phyloP scores from a whole-genome alignment of 2,797 vertebrate genomes.

The Chaunax sp. region DNA sequence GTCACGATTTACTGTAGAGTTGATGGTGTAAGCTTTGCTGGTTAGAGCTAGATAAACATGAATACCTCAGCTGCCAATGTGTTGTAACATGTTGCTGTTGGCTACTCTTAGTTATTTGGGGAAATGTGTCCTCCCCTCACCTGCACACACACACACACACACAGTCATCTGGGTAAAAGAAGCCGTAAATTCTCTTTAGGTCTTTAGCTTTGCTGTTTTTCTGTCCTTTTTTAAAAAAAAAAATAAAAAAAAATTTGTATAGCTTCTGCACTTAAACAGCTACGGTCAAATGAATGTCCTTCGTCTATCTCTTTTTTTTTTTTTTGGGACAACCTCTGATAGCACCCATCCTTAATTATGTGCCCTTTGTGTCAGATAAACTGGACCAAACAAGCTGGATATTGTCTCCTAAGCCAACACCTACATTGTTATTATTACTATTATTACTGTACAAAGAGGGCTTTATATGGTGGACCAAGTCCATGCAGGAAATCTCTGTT shows the following conservation, averaged over 20 bases:
- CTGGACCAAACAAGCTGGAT: not conserved
- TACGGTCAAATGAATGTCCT: too few species aligned
- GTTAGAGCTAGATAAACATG: conserved; percentile 56
- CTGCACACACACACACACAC: conserved; percentile 11
- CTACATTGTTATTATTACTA: conserved; percentile 1
- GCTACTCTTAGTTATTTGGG: conserved; percentile 64
- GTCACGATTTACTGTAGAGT: conserved; percentile 6
- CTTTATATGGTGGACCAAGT: conserved; percentile 9
- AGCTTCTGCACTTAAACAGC: too few species aligned
- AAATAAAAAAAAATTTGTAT: too few species aligned
- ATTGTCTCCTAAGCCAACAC: conserved; percentile 12
- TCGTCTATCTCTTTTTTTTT: too few species aligned
- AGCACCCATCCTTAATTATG: too few species aligned
- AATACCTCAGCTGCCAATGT: conserved; percentile 72
- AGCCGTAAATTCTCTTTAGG: conserved; percentile 1
- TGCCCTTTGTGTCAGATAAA: too few species aligned
- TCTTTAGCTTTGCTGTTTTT: not conserved
- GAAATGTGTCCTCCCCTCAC: conserved; percentile 47
- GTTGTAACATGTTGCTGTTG: conserved; percentile 73
- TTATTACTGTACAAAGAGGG: not conserved
- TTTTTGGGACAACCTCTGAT: too few species aligned
- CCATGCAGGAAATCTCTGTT: conserved; percentile 16
- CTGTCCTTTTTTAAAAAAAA: too few species aligned
- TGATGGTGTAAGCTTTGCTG: conserved; percentile 17
- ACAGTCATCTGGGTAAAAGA: not conserved